phyloP scores from a whole-genome alignment of 2,888 invertebrate species.

The Drosophila kuntzei region DNA sequence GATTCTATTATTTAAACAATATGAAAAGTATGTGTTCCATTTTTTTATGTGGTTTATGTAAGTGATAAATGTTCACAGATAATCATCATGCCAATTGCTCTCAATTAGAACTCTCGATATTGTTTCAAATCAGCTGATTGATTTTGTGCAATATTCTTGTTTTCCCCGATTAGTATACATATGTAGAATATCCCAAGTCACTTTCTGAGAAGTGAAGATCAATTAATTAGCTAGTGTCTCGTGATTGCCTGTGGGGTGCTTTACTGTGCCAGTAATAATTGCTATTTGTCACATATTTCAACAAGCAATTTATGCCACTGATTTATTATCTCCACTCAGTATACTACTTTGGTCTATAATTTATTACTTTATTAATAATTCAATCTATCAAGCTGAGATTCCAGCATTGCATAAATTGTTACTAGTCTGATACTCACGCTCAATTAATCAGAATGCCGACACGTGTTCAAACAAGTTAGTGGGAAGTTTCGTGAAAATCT shows the following conservation, averaged over 20 bases:
- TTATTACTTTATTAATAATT: slow-evolving; percentile 60
- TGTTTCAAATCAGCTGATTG: slow-evolving; percentile 24
- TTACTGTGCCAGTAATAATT: not conserved
- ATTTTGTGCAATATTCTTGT: slow-evolving; percentile 1
- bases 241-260: slow-evolving; percentile 5
- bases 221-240: slow-evolving; percentile 11
- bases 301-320: slow-evolving; percentile 37
- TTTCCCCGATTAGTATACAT: not conserved
- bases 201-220: not conserved
- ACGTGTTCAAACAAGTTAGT: slow-evolving; percentile 40
- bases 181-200: not conserved
- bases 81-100: slow-evolving; percentile 25
- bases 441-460: slow-evolving; percentile 70
- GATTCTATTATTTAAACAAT: not conserved
- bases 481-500: slow-evolving; percentile 18
- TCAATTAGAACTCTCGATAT: slow-evolving; percentile 17
- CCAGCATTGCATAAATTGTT: slow-evolving; percentile 31
- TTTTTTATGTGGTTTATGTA: slow-evolving; percentile 48
- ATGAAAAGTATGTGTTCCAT: not conserved
- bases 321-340: slow-evolving; percentile 51
- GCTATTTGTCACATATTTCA: slow-evolving; percentile 59
- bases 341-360: slow-evolving; percentile 50
- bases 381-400: slow-evolving; percentile 30
- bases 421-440: slow-evolving; percentile 60
- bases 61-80: slow-evolving; percentile 24